phyloP scores from a whole-genome alignment of 2,888 invertebrate species.

The Glomeris marginata region DNA sequence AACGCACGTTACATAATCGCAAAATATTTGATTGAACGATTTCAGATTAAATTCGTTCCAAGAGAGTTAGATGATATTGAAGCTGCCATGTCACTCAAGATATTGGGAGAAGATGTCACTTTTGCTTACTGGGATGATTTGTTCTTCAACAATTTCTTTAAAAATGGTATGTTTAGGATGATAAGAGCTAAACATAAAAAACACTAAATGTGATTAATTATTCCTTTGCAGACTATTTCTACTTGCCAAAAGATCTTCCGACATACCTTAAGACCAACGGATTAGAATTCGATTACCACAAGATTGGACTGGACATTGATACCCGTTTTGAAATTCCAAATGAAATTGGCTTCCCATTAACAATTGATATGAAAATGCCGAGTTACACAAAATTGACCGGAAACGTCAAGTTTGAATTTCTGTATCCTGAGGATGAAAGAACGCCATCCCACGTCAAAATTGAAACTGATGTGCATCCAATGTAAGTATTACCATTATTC shows the following conservation, averaged over 20 bases:
- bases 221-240: slow-evolving; percentile 4
- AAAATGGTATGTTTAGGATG: too few species aligned
- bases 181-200: too few species aligned
- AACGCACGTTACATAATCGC: too few species aligned
- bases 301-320: slow-evolving; percentile 3
- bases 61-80: too few species aligned
- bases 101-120: too few species aligned
- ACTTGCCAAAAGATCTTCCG: slow-evolving; percentile 6
- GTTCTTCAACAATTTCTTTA: too few species aligned
- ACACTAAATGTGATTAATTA: slow-evolving; percentile 1
- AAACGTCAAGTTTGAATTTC: slow-evolving; percentile 16
- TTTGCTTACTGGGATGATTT: too few species aligned
- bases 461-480: slow-evolving; percentile 14
- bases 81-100: too few species aligned
- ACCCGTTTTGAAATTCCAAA: slow-evolving; percentile 19
- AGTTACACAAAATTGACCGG: slow-evolving; percentile 1
- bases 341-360: slow-evolving; percentile 19
- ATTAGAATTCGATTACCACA: slow-evolving; percentile 5
- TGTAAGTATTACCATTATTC: too few species aligned
- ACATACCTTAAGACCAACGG: slow-evolving; percentile 2
- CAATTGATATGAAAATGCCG: slow-evolving; percentile 13
- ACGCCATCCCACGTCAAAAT: slow-evolving; percentile 15
- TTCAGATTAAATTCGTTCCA: too few species aligned
- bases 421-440: slow-evolving; percentile 17
- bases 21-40: too few species aligned